Conservation (phyloP, 2,888 invertebrate species). For the Subacronicta megacephala region DNA sequence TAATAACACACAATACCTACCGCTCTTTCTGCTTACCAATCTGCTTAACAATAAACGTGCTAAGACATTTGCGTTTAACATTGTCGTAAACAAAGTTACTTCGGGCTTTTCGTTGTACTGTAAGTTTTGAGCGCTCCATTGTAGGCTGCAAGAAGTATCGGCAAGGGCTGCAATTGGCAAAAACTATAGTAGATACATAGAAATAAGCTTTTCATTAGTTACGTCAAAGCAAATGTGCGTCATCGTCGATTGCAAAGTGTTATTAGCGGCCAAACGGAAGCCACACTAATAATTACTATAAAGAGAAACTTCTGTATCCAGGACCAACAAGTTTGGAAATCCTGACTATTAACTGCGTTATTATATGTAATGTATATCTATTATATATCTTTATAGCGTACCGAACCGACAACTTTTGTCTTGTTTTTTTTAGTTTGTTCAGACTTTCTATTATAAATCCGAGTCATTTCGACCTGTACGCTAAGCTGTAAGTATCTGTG, state of each 20-base stretch:
- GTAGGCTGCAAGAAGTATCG: neutral
- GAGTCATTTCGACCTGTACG: neutral
- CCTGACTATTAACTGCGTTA: too few species aligned
- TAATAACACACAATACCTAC: neutral
- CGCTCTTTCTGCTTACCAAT: neutral
- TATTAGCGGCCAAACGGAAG: too few species aligned
- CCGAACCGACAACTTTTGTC: too few species aligned
- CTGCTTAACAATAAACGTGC: conserved; percentile 15
- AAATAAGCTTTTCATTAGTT: neutral
- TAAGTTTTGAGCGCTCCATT: neutral
- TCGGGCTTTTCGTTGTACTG: neutral
- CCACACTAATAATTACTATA: too few species aligned
- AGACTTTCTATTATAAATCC: neutral
- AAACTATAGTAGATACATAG: neutral
- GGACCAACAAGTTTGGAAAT: too few species aligned
- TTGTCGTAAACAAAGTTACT: conserved; percentile 29
- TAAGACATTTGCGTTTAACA: conserved; percentile 28
- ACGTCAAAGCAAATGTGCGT: neutral
- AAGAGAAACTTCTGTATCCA: too few species aligned
- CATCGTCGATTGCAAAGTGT: too few species aligned
- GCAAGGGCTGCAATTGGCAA: neutral
- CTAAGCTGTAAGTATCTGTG: too few species aligned
- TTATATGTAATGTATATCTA: too few species aligned
- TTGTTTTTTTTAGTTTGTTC: too few species aligned
- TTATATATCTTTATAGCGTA: too few species aligned